Conservation (phyloP, 37 sponge, comb jelly and placozoan species). For the Beroe ovata region DNA sequence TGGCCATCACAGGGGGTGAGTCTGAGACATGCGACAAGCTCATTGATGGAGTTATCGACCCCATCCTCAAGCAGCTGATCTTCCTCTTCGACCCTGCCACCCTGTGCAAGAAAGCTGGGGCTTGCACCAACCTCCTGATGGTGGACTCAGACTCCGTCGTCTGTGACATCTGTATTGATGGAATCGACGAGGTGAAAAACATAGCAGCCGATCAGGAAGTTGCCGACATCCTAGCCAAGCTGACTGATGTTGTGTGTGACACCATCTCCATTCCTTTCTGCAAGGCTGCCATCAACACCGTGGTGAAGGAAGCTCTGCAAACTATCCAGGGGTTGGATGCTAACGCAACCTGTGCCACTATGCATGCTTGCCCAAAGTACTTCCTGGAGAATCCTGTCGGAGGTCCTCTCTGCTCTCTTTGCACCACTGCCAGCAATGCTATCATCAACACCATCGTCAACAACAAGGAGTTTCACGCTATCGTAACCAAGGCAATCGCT, state of each 20-base stretch:
- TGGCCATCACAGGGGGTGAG: neutral
- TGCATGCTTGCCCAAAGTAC: neutral
- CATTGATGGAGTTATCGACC: neutral
- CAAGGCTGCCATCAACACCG: neutral
- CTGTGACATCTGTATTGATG: constrained; percentile 24
- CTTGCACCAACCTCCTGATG: neutral
- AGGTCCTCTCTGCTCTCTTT: neutral
- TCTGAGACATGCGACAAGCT: neutral
- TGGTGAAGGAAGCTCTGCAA: constrained; percentile 24
- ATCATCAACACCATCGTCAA: neutral
- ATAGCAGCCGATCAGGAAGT: constrained; percentile 24
- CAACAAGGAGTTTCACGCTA: neutral
- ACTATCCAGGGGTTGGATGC: neutral
- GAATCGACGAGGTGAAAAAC: constrained; percentile 24
- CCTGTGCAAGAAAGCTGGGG: constrained; percentile 39
- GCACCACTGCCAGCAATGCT: neutral
- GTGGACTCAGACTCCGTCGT: neutral
- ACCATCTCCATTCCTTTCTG: constrained; percentile 38
- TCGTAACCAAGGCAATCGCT: neutral
- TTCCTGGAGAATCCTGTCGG: neutral
- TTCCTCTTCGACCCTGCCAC: constrained; percentile 41
- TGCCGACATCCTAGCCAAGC: neutral
- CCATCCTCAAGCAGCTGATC: constrained; percentile 18
- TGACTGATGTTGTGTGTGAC: constrained; percentile 22
- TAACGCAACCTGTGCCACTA: neutral